phyloP scores from a whole-genome alignment of 2,797 vertebrate genomes.

The Falco novaeseelandiae region DNA sequence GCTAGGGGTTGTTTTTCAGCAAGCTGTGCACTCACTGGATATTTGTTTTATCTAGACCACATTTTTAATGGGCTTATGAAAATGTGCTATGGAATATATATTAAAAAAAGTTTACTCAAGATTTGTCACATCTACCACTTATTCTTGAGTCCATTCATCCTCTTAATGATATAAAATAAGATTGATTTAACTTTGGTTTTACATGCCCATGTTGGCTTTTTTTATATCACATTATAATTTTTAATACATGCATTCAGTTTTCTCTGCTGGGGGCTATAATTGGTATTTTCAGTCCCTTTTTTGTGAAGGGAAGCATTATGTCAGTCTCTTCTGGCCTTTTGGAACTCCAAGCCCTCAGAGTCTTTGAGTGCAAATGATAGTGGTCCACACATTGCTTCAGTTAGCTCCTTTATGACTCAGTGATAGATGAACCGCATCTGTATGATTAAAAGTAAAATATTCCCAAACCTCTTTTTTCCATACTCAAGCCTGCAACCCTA shows the following conservation, averaged over 20 bases:
- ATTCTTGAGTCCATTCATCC: background rate
- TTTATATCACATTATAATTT: background rate
- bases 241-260: background rate
- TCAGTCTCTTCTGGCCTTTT: background rate
- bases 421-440: background rate
- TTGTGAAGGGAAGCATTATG: background rate
- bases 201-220: background rate
- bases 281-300: background rate
- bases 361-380: background rate
- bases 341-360: background rate
- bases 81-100: background rate
- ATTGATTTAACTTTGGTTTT: background rate
- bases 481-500: background rate
- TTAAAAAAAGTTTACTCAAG: background rate
- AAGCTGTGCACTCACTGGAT: background rate
- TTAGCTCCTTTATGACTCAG: background rate
- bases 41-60: background rate
- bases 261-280: background rate
- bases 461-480: background rate
- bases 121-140: background rate
- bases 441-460: background rate
- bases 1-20: background rate
- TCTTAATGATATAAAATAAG: background rate
- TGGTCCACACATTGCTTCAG: background rate
- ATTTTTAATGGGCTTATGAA: background rate